A percentile compares a stretch with the other conserved stretches of the same genome.
phyloP scores from a whole-genome alignment of 2,113 vertebrate species.

The Cololabis saira region DNA sequence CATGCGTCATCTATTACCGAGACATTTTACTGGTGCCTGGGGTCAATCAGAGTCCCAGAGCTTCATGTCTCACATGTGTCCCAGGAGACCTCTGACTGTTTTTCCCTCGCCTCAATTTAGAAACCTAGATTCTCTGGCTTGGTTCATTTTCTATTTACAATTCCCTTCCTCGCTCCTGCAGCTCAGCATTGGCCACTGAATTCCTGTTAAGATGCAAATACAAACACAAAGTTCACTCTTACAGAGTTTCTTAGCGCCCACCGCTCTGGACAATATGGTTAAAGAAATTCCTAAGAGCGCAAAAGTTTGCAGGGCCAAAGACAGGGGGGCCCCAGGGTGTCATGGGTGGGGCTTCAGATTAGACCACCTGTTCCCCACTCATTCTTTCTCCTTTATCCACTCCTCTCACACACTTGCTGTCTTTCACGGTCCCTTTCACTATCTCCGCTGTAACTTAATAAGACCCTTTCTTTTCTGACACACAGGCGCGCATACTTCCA shows the following conservation, averaged over 20 bases:
- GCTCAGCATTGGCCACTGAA: too few relatives aligned
- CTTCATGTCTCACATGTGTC: neutral
- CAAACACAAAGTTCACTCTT: too few relatives aligned
- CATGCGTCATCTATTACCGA: constrained; percentile 13
- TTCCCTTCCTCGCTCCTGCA: neutral
- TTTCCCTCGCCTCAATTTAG: neutral
- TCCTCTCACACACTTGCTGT: constrained; percentile 32
- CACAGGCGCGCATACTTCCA: constrained; percentile 29
- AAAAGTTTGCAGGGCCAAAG: constrained; percentile 29
- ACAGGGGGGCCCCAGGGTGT: constrained; percentile 29
- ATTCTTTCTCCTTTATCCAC: constrained; percentile 11
- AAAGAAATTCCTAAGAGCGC: constrained; percentile 61
- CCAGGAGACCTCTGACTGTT: constrained; percentile 16
- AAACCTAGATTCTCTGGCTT: too few relatives aligned
- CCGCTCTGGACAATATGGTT: constrained; percentile 30
- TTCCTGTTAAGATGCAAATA: too few relatives aligned
- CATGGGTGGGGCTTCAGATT: constrained; percentile 63
- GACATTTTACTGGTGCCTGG: neutral
- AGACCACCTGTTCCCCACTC: constrained; percentile 73
- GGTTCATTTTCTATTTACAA: neutral
- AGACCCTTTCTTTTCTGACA: constrained; percentile 28
- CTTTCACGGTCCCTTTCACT: constrained; percentile 51
- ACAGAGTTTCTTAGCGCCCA: neutral
- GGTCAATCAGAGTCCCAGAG: constrained; percentile 6
- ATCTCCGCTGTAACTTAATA: constrained; percentile 57